A percentile compares a stretch with the other conserved stretches of the same genome.
Evolutionary conservation across 2,797 vertebrate genomes (phyloP).

Genomic region (Moxostoma hubbsi): DNA sequence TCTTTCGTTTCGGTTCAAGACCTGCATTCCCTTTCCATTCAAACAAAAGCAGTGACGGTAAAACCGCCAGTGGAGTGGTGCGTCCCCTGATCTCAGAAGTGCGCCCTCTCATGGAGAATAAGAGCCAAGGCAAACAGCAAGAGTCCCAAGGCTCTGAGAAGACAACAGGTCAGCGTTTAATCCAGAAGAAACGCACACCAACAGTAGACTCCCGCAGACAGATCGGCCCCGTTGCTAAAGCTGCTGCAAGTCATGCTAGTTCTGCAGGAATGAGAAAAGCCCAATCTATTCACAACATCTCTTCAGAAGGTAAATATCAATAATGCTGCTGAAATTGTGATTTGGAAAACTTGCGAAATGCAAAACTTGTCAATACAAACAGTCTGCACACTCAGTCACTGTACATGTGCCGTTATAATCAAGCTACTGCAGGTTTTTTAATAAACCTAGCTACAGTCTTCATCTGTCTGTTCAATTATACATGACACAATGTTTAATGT

Average conservation of each 20-base stretch:
- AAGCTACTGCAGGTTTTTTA: too few relatives aligned
- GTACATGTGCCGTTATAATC: too few relatives aligned
- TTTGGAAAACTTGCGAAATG: too few relatives aligned
- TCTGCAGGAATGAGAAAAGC: slow-evolving; percentile 80
- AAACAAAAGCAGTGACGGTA: slow-evolving; percentile 53
- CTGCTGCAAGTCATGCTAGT: slow-evolving; percentile 62
- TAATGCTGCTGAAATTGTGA: too few relatives aligned
- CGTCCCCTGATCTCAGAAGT: slow-evolving; percentile 72
- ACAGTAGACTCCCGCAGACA: slow-evolving; percentile 69
- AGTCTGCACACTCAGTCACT: too few relatives aligned
- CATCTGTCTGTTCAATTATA: too few relatives aligned
- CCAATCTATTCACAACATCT: slow-evolving; percentile 89
- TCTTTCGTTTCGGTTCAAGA: slow-evolving; percentile 33
- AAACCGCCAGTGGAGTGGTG: slow-evolving; percentile 39
- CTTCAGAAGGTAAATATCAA: slow-evolving; percentile 78
- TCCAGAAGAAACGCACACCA: slow-evolving; percentile 75
- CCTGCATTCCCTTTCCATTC: slow-evolving; percentile 62
- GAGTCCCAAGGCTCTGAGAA: slow-evolving; percentile 49
- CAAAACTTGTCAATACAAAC: too few relatives aligned
- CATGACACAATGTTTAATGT: too few relatives aligned
- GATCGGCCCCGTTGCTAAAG: slow-evolving; percentile 63
- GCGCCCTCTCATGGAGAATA: slow-evolving; percentile 66
- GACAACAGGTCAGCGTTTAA: slow-evolving; percentile 43
- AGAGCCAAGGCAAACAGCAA: slow-evolving; percentile 7
- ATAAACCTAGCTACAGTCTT: too few relatives aligned